Base-by-base conservation (phyloP, 2,797 vertebrate species). In the Poeciliopsis paucimaculata region DNA sequence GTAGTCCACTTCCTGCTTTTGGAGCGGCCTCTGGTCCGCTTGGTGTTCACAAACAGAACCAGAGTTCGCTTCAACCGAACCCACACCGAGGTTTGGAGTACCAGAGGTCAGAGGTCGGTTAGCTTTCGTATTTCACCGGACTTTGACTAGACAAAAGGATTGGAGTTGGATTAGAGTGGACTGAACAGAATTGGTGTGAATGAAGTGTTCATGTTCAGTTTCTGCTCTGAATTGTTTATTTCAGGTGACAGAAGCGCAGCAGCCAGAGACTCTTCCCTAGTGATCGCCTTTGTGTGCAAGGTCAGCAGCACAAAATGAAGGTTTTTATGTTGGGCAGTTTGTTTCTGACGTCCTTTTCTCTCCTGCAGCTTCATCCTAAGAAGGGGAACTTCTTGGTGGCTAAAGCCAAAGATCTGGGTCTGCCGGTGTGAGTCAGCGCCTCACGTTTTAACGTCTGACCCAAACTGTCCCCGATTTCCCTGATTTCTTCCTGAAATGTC, bases 201-300 rank as follows among this genome's bases (percentile, higher is more conserved):
- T 51, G 49, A 51, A 51, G 7, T 23, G 49, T 51, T 51, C 20
- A 12, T 41, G 36, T 68, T 20, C 64, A 39, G 20, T 23, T 68
- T 68, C 64, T 68, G 64, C 20, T 26, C 10, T 41, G 36, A 41
- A 43, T 13, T n/a, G 39, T n/a, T 45, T 0, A 0, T 23, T n/a
- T 4, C 5, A 95, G 95, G 81, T 49, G 84, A 55, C 41, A 74
- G 75, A 77, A 72, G 0, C 23, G 80, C 49, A 3, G 9, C 45
- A 0, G 74, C 55, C 0, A 88, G 91, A 82, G 96, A 96, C 39
- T 31, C 95, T 0, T 96, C 96, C 0, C 53, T 98, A 91, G 96
- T 97, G 5, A 96, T 98, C 0, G 95, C 97, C 76, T 99, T 97
- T 72, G 60, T 99, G 34, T 99, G 98, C 81, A 97, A 97, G 95